Evolutionary conservation across 2,113 vertebrate genomes (phyloP).

Genomic region (Amphiprion ocellaris): DNA sequence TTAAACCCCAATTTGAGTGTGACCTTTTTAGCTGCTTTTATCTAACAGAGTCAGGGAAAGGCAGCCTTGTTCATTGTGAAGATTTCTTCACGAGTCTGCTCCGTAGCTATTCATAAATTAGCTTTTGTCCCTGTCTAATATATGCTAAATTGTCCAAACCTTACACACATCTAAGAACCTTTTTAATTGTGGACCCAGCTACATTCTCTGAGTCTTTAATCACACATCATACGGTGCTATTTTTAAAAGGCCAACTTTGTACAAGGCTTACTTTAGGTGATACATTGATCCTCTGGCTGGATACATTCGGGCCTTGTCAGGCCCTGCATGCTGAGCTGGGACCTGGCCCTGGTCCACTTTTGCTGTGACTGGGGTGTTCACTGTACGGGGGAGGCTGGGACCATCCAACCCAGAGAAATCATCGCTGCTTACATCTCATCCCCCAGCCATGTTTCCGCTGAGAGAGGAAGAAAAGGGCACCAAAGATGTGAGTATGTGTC

Average conservation of each 20-base stretch:
- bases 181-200: constrained; percentile 35
- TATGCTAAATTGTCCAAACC: constrained; percentile 45
- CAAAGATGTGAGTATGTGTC: constrained; percentile 64
- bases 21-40: constrained; percentile 72
- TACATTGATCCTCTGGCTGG: constrained; percentile 44
- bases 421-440: constrained; percentile 53
- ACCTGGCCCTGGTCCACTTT: constrained; percentile 54
- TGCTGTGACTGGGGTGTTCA: constrained; percentile 57
- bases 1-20: constrained; percentile 61
- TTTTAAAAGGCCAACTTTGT: constrained; percentile 44
- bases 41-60: constrained; percentile 37
- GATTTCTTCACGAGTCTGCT: constrained; percentile 40
- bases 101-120: constrained; percentile 49
- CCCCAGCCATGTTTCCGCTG: constrained; percentile 51
- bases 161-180: constrained; percentile 47
- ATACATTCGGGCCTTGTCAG: constrained; percentile 32
- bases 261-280: constrained; percentile 55
- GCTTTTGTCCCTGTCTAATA: constrained; percentile 44
- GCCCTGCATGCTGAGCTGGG: constrained; percentile 40
- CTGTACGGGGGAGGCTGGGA: constrained; percentile 50
- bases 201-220: constrained; percentile 46
- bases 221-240: constrained; percentile 40
- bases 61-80: constrained; percentile 28
- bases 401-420: constrained; percentile 59
- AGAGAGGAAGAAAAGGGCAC: constrained; percentile 42